phyloP scores from a whole-genome alignment of 2,888 invertebrate genomes.

The Drosophila rubida region DNA sequence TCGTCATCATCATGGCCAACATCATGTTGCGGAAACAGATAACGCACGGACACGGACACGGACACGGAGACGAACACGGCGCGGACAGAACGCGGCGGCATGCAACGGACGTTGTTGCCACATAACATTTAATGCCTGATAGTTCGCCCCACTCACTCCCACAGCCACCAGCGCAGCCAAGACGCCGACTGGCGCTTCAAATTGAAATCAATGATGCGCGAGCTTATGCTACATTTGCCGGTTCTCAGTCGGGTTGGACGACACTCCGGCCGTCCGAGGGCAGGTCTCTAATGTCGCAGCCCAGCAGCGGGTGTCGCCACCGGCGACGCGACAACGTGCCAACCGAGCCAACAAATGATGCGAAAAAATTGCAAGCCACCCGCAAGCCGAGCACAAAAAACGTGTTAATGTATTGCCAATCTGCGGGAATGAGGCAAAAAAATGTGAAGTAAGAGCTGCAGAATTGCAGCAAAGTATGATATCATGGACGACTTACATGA shows the following conservation, averaged over 20 bases:
- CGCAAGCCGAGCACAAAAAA: slow-evolving; percentile 63
- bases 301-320: slow-evolving; percentile 60
- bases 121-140: slow-evolving; percentile 79
- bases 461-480: slow-evolving; percentile 47
- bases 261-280: slow-evolving; percentile 29
- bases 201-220: slow-evolving; percentile 83
- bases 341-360: slow-evolving; percentile 69
- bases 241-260: slow-evolving; percentile 18
- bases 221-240: slow-evolving; percentile 76
- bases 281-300: slow-evolving; percentile 60
- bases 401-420: slow-evolving; percentile 71
- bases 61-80: slow-evolving; percentile 35
- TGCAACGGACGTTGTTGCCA: slow-evolving; percentile 69
- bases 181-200: slow-evolving; percentile 65
- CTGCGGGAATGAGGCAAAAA: slow-evolving; percentile 36
- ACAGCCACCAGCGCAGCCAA: slow-evolving; percentile 15
- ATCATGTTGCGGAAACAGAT: slow-evolving; percentile 83
- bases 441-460: slow-evolving; percentile 37
- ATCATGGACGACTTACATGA: slow-evolving; percentile 39
- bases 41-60: slow-evolving; percentile 76
- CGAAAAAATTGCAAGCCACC: slow-evolving; percentile 70
- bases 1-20: slow-evolving; percentile 52
- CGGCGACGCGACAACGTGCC: slow-evolving; percentile 40
- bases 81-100: slow-evolving; percentile 53
- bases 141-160: slow-evolving; percentile 46